Base-by-base conservation (phyloP, 2,797 vertebrate genomes). In the Lagodon rhomboides region DNA sequence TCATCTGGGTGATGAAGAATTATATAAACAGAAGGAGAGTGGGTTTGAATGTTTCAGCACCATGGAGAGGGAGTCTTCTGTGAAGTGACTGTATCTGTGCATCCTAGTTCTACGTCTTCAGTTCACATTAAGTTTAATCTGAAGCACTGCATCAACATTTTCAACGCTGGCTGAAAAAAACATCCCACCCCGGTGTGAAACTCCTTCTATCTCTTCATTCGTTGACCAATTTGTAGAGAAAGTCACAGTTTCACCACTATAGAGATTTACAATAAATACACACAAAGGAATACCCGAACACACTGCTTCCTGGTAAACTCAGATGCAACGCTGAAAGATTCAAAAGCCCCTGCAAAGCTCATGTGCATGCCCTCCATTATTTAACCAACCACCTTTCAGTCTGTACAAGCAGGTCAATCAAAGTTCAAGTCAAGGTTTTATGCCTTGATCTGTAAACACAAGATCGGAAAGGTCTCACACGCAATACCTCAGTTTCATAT, bases 21-120 rank as follows among this genome's bases (percentile, higher is more conserved):
- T 0, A 44, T 17, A 23, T 27, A 60, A 51, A 41, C 34, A 18
- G 18, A 61, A 12, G 16, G 30, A 25, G 5, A 30, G 4, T 16
- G 15, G 22, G 22, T 15, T 47, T 38, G 51, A 63, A 55, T 44
- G 44, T 47, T 62, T 68, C 46, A 76, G 65, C 64, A 68, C 54
- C 54, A 68, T 27, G 25, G 73, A 68, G 34, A 68, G 20, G 53
- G 60, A 61, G 22, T 34, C 16, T 17, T 30, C 3, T 30, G 27
- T 4, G 25, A 34, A 34, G 17, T 34, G 27, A 58, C 30, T 0
- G 12, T 17, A 49, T 49, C 25, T 30, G 59, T 44, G 17, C 12
- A 30, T 44, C 49, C 12, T 2, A 12, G 38, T 27, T 30, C 5
- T 3, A 3, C 8, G 3, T 64, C n/a, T 34, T 66, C 16, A 30